Evolutionary conservation across 1,140 invertebrate species (phyloP), one percentile per base, ranked within the genome.

Genomic region (Apis mellifera): DNA sequence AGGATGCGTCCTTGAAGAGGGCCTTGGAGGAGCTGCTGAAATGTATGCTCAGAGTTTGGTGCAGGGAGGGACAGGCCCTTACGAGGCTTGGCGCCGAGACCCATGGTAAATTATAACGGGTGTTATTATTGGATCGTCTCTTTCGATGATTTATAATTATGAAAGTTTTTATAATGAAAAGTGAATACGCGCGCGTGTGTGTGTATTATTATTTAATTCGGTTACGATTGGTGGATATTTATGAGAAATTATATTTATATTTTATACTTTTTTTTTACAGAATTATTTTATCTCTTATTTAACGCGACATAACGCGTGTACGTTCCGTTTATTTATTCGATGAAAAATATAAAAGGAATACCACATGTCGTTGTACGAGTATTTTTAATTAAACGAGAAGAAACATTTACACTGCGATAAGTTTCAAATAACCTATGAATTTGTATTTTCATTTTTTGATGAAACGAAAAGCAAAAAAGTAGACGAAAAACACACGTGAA

Each of bases 21-120:
- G 96, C 96, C 88, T 94, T 97, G 85, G 96, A 97, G 91, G 96
- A 97, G 90, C 95, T 97, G 75, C 95, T 97, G 86, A 97, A 97
- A 92, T 94, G 96, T 84, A 97, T 97, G 97, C 95, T 97, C 77
- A 94, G 96, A 84, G 95, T 97, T n/a, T 97, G 97, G 97, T 97
- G 96, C 91, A 95, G 95, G 84, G 96, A 97, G 91, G 95, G 95
- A 86, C 95, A 96, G 91, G 96, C 96, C 26, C 95, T 97, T 84
- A 95, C 88, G 9, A 92, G 87, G 80, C 90, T 93, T 9, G 92
- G 92, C 42, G 88, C 87, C 21, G 75, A 89, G 8, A 86, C 85
- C 32, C 86, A 90, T 79, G 93, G 93, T 94, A 92, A 92, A 82
- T 42, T 3, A 42, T 42, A 42, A 42, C 32, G 32, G 32, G 4